Percentiles rank a stretch among this genome's conserved stretches.
Evolutionary conservation across 2,113 vertebrate genomes (phyloP).

Genomic region (Mastomys natalensis): DNA sequence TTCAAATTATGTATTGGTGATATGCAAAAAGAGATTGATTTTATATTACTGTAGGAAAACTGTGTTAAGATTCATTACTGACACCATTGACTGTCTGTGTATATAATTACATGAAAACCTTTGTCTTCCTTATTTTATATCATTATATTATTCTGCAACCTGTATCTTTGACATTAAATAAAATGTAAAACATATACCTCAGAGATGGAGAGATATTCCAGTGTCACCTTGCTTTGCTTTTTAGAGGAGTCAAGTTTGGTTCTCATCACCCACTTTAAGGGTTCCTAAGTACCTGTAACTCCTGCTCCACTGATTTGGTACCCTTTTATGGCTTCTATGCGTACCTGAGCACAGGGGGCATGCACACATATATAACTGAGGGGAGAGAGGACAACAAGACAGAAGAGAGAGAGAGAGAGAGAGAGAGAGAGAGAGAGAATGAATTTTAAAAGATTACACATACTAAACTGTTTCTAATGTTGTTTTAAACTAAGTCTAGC

Average conservation of each 20-base stretch:
- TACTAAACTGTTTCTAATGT: neutral
- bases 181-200: neutral
- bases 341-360: neutral
- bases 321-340: neutral
- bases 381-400: rapidly evolving
- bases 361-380: neutral
- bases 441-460: neutral
- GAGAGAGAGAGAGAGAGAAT: neutral
- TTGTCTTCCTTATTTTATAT: neutral
- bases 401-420: no score
- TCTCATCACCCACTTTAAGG: neutral
- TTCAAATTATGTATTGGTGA: neutral
- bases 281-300: neutral
- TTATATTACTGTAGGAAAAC: neutral
- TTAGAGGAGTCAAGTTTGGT: neutral
- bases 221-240: neutral
- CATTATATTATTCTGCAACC: neutral
- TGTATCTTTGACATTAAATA: neutral
- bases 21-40: neutral
- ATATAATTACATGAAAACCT: neutral
- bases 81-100: neutral
- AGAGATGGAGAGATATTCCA: neutral
- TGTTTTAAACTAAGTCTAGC: neutral
- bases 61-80: neutral
- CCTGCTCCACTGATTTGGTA: neutral